These are phyloP conservation scores for Ranitomeya variabilis DNA, from an alignment of 2,113 vertebrate genomes.

Conservation along the genomic window DNA sequence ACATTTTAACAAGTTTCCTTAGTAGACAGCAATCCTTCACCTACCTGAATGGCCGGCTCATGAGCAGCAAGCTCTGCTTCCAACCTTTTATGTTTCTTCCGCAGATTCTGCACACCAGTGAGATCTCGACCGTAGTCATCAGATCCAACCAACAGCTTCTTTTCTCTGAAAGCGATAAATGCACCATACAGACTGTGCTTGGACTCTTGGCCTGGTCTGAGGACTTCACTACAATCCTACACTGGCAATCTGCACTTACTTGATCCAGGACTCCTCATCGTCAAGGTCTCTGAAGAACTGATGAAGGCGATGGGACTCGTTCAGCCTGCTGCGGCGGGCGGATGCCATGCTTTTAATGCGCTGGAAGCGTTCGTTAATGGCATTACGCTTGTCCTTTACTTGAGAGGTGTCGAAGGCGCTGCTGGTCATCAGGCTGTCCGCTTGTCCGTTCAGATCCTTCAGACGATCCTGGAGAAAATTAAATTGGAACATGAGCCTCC, in stretches of 20 bases:
- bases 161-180: constrained; percentile 77
- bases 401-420: constrained; percentile 93
- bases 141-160: constrained; percentile 94
- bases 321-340: constrained; percentile 84
- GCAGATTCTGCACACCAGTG: constrained; percentile 96
- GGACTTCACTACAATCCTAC: background rate
- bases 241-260: constrained; percentile 72
- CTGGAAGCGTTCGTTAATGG: constrained; percentile 88
- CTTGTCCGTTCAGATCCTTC: constrained; percentile 96
- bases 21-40: background rate
- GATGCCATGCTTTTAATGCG: constrained; percentile 92
- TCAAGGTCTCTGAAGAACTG: constrained; percentile 99
- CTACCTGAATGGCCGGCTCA: constrained; percentile 93
- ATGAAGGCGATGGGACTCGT: constrained; percentile 94
- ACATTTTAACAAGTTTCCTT: background rate
- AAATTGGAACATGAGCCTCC: background rate
- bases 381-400: constrained; percentile 92
- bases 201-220: background rate
- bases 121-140: constrained; percentile 98
- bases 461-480: constrained; percentile 82
- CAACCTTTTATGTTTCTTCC: constrained; percentile 96
- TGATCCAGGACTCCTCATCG: constrained; percentile 98
- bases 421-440: constrained; percentile 95
- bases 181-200: background rate
- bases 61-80: constrained; percentile 96